phyloP scores from a whole-genome alignment of 2,888 invertebrate genomes.

The Latrodectus elegans region DNA sequence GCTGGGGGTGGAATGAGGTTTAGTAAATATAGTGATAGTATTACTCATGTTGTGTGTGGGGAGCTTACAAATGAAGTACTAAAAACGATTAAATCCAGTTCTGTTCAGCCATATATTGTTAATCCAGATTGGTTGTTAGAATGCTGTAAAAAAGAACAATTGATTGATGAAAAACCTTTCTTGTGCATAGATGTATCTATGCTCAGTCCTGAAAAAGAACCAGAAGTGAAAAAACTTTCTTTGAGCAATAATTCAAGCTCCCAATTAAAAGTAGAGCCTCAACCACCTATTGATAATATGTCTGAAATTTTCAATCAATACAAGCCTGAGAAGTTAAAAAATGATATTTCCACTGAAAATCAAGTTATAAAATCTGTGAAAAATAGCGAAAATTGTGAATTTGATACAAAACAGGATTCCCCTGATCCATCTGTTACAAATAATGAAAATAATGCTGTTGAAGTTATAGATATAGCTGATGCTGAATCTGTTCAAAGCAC shows the following conservation, averaged over 20 bases:
- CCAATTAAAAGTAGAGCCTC: constrained; percentile 8
- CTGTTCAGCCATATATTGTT: constrained; percentile 79
- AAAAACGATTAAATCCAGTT: constrained; percentile 71
- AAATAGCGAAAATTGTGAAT: neutral
- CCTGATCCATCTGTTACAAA: neutral
- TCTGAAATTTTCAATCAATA: constrained; percentile 74
- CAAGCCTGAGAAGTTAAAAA: constrained; percentile 48
- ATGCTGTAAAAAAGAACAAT: constrained; percentile 81
- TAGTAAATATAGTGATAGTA: constrained; percentile 83
- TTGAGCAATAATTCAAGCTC: constrained; percentile 11
- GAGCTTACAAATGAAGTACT: constrained; percentile 75
- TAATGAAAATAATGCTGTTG: neutral
- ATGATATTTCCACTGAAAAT: neutral
- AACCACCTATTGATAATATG: constrained; percentile 71
- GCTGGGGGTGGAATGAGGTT: constrained; percentile 88
- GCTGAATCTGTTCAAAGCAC: constrained; percentile 65
- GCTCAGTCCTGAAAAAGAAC: constrained; percentile 46
- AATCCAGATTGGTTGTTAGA: constrained; percentile 84
- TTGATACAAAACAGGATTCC: neutral
- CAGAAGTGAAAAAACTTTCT: neutral
- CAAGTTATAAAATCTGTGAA: neutral
- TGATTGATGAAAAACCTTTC: constrained; percentile 77
- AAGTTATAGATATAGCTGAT: constrained; percentile 36
- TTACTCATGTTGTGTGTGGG: constrained; percentile 88
- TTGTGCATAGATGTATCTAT: constrained; percentile 28